Conservation (phyloP, 2,888 invertebrate genomes). For the Siphlonurus alternatus region DNA sequence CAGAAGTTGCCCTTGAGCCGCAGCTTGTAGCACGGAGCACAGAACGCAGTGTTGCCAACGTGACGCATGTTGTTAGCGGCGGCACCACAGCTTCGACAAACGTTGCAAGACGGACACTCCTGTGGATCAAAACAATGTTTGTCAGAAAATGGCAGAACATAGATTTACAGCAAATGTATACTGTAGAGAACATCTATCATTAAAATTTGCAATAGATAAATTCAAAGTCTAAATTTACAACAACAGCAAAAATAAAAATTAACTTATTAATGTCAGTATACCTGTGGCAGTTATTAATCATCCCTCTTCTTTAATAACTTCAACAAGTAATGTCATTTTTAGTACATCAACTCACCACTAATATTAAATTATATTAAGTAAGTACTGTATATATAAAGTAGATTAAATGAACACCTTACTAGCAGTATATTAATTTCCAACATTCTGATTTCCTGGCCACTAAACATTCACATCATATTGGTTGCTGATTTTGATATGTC, state of each 20-base stretch:
- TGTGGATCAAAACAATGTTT: not conserved
- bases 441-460: too few relatives aligned
- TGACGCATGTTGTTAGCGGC: slow-evolving; percentile 33
- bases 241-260: not conserved
- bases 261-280: too few relatives aligned
- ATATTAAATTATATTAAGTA: too few relatives aligned
- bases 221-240: not conserved
- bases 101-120: slow-evolving; percentile 1
- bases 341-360: too few relatives aligned
- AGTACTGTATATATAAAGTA: too few relatives aligned
- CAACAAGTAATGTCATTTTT: too few relatives aligned
- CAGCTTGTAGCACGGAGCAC: slow-evolving; percentile 69
- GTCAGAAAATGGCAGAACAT: not conserved
- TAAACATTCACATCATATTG: too few relatives aligned
- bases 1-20: slow-evolving; percentile 81
- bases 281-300: too few relatives aligned
- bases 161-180: not conserved
- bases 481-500: too few relatives aligned
- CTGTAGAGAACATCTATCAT: not conserved
- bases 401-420: too few relatives aligned
- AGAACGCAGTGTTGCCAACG: slow-evolving; percentile 62
- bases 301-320: too few relatives aligned
- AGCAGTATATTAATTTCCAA: too few relatives aligned
- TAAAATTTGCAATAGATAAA: not conserved
- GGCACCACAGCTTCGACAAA: slow-evolving; percentile 33